Evolutionary conservation across 2,113 vertebrate genomes (phyloP).

Genomic region (Morone saxatilis): DNA sequence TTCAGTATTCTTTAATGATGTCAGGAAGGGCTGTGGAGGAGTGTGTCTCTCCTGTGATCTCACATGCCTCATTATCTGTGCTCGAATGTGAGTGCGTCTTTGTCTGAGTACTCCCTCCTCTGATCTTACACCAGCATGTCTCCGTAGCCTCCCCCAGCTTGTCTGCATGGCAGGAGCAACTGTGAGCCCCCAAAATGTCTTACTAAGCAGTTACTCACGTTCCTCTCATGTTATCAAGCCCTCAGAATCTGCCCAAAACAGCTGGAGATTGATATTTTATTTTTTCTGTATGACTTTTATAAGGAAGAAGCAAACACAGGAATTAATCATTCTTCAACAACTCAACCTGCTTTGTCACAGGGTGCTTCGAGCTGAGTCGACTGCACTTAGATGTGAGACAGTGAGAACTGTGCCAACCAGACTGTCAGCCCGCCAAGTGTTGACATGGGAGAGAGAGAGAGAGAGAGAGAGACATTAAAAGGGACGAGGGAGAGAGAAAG

Average conservation of each 20-base stretch:
- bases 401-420: not conserved
- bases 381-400: constrained; percentile 3
- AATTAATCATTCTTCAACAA: not conserved
- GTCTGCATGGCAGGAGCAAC: not conserved
- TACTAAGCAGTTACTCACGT: not conserved
- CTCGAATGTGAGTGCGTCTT: too few relatives aligned
- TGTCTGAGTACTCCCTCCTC: not conserved
- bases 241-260: not conserved
- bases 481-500: not conserved
- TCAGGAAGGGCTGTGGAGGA: too few relatives aligned
- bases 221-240: not conserved
- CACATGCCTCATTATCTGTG: constrained; percentile 4
- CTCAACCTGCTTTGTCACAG: constrained; percentile 5
- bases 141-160: not conserved
- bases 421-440: constrained; percentile 24
- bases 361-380: constrained; percentile 16
- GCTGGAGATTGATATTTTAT: not conserved
- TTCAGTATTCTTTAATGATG: too few relatives aligned
- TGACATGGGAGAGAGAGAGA: not conserved
- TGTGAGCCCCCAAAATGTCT: not conserved
- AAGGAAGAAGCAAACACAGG: not conserved
- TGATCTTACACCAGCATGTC: not conserved
- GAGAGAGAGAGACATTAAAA: not conserved
- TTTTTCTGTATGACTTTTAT: not conserved
- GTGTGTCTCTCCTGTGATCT: not conserved